phyloP scores from a whole-genome alignment of 2,888 invertebrate genomes.

The Agrotis exclamationis region DNA sequence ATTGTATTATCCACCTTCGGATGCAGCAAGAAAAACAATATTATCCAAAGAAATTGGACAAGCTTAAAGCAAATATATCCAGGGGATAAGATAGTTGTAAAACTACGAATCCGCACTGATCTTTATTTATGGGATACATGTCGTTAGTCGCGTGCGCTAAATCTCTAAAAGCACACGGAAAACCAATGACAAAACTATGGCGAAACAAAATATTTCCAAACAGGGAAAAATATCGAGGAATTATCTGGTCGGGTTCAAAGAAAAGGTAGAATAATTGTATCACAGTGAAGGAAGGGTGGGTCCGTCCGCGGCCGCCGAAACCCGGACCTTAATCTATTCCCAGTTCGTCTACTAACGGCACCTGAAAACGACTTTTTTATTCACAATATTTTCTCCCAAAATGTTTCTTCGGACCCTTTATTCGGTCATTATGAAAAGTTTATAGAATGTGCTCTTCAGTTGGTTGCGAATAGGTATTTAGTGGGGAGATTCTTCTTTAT shows the following conservation, averaged over 20 bases:
- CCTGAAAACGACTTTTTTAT: constrained; percentile 67
- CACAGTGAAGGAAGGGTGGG: constrained; percentile 50
- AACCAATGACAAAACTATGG: constrained; percentile 39
- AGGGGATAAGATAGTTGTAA: constrained; percentile 29
- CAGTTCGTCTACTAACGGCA: constrained; percentile 63
- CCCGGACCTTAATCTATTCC: constrained; percentile 70
- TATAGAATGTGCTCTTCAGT: constrained; percentile 33
- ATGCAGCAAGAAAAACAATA: constrained; percentile 1
- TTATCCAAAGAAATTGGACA: constrained; percentile 10
- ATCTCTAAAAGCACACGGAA: constrained; percentile 27
- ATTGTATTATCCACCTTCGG: not conserved
- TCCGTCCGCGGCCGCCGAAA: constrained; percentile 55
- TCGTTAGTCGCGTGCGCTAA: constrained; percentile 15
- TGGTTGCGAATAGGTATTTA: constrained; percentile 27
- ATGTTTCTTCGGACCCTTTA: constrained; percentile 58
- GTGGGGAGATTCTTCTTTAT: not conserved
- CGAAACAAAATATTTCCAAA: constrained; percentile 49
- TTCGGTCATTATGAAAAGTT: constrained; percentile 48
- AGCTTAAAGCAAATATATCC: constrained; percentile 19
- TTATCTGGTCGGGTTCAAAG: constrained; percentile 58
- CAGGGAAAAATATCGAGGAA: constrained; percentile 58
- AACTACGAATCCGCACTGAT: constrained; percentile 33
- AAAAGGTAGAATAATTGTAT: constrained; percentile 66
- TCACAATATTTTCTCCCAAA: constrained; percentile 60
- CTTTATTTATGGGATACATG: constrained; percentile 34